Evolutionary conservation across 2,113 vertebrate species (phyloP).

Genomic region (Heptranchias perlo): DNA sequence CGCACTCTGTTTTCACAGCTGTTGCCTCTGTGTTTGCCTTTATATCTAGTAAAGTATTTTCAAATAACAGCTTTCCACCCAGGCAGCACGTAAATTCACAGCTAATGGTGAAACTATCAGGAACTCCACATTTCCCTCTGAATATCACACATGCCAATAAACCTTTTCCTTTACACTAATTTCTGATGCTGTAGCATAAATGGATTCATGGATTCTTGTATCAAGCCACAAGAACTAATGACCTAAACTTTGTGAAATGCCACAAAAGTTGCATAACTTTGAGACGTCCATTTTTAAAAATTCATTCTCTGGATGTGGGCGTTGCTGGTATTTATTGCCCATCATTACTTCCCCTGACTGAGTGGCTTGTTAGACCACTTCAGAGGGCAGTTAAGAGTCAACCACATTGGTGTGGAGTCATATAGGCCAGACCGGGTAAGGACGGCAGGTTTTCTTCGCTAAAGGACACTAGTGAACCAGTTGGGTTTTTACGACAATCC

Average conservation of each 20-base stretch:
- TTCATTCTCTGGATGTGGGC: neutral
- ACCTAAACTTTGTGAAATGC: neutral
- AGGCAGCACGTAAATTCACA: neutral
- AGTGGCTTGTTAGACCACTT: too few relatives aligned
- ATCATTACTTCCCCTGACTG: neutral
- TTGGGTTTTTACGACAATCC: neutral
- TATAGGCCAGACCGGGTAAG: too few relatives aligned
- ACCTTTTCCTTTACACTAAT: neutral
- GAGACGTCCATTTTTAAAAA: too few relatives aligned
- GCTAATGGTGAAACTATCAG: neutral
- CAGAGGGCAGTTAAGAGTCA: neutral
- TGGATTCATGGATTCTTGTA: too few relatives aligned
- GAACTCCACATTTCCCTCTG: neutral
- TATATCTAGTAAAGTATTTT: constrained; percentile 5
- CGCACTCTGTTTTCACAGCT: constrained; percentile 29
- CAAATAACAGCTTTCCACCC: constrained; percentile 8
- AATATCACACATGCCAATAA: neutral
- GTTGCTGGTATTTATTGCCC: neutral
- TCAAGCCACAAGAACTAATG: too few relatives aligned
- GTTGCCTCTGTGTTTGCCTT: neutral
- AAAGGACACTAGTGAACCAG: too few relatives aligned
- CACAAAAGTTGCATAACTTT: neutral
- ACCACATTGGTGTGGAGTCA: neutral
- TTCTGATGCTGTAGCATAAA: neutral
- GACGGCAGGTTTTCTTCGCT: neutral